Conservation (phyloP, 2,113 vertebrate genomes). For the Pygoscelis adeliae region DNA sequence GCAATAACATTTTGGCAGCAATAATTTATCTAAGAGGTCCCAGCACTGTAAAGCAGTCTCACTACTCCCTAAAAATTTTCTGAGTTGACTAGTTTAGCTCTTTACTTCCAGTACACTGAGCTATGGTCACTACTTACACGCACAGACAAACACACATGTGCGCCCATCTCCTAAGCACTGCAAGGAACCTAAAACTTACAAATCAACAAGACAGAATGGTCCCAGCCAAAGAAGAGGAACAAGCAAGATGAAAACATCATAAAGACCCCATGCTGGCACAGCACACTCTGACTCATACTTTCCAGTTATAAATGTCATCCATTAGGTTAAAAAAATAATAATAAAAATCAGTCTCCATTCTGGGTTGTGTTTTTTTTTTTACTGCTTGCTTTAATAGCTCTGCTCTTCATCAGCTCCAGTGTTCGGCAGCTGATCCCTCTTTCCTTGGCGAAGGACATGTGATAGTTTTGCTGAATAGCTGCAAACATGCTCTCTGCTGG, state of each 20-base stretch:
- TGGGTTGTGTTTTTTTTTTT: neutral
- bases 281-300: constrained; percentile 18
- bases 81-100: neutral
- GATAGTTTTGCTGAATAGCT: constrained; percentile 58
- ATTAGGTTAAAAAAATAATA: constrained; percentile 43
- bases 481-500: constrained; percentile 58
- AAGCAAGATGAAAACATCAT: constrained; percentile 22
- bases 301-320: constrained; percentile 46
- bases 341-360: constrained; percentile 31
- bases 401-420: constrained; percentile 36
- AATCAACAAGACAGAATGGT: neutral
- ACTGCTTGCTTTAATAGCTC: constrained; percentile 41
- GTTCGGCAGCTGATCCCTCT: constrained; percentile 29
- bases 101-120: neutral
- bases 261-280: neutral
- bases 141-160: neutral
- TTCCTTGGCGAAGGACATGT: constrained; percentile 22
- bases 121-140: neutral
- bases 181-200: neutral
- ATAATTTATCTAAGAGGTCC: neutral
- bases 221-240: neutral
- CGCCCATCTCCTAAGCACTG: neutral
- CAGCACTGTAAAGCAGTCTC: neutral
- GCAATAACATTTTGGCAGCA: neutral
- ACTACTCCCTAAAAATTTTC: neutral